Evolutionary conservation across 2,888 invertebrate genomes (phyloP), one percentile per base, ranked within the genome.

Genomic region (Parascotia fuliginaria): DNA sequence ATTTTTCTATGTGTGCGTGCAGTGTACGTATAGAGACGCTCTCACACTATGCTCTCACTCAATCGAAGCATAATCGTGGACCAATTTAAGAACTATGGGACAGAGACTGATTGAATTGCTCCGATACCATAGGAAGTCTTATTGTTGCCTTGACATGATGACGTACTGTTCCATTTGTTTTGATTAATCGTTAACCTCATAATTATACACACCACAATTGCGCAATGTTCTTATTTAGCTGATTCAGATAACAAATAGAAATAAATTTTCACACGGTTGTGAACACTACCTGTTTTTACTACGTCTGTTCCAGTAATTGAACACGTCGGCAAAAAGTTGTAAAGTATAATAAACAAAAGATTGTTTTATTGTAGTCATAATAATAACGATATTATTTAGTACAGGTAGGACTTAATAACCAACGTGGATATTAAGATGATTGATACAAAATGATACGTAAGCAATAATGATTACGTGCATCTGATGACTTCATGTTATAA

Each of bases 91-190:
- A 81, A 79, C 65, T 75, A 79, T 76, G 73, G 73, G 71, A 77
- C 54, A 64, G 68, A 73, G 79, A 71, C 75, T 81, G 83, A 84
- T 85, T 85, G 75, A 85, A 85, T 87, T 86, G 83, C 75, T 76
- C 63, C 59, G 87, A 89, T 85, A 80, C 85, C 89, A 74, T 87
- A 88, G 77, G 79, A 89, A 84, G 84, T 76, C 41, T 44, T 75
- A 71, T 69, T 68, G 58, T 79, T 70, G 80, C 81, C 86, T 87
- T 87, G 84, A 83, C 79, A 83, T 70, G 60, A 73, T 79, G 77
- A 68, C 71, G 74, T 65, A 63, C 43, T 60, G 59, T 60, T 71
- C 55, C 55, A 70, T 75, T 81, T 78, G 72, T 78, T 79, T 77
- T 76, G 60, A 77, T 77, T 76, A 65, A 64, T 74, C 56, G 64